Conservation (phyloP, 1,140 invertebrate species). For the Bombus terrestris region DNA sequence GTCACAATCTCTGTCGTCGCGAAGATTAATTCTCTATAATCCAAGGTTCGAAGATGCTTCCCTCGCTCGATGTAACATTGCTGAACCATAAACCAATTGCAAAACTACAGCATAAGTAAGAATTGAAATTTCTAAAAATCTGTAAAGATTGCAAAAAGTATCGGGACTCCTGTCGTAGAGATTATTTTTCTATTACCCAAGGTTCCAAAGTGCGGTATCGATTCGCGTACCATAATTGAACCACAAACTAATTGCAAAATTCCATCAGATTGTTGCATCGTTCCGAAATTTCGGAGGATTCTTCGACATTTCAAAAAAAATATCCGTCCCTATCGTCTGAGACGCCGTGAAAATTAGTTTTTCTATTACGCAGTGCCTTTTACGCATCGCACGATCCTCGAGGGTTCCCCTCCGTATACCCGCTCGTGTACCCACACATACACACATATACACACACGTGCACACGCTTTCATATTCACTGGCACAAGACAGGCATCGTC, state of each 20-base stretch:
- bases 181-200: no score
- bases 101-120: no score
- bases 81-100: no score
- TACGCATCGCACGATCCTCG: conserved; percentile 60
- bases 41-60: background rate
- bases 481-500: background rate
- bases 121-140: no score
- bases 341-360: conserved; percentile 50
- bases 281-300: background rate
- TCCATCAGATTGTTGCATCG: background rate
- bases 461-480: background rate
- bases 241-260: background rate
- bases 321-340: background rate
- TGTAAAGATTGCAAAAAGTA: no score
- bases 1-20: background rate
- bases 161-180: no score
- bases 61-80: no score
- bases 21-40: background rate
- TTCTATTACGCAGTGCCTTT: conserved; percentile 68
- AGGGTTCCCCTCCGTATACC: conserved; percentile 25
- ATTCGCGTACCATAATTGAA: no score
- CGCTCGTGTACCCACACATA: background rate
- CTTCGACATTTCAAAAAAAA: background rate
- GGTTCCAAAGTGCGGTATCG: no score
- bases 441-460: background rate